phyloP scores from a whole-genome alignment of 2,888 invertebrate genomes.

The Thymelicus lineola region DNA sequence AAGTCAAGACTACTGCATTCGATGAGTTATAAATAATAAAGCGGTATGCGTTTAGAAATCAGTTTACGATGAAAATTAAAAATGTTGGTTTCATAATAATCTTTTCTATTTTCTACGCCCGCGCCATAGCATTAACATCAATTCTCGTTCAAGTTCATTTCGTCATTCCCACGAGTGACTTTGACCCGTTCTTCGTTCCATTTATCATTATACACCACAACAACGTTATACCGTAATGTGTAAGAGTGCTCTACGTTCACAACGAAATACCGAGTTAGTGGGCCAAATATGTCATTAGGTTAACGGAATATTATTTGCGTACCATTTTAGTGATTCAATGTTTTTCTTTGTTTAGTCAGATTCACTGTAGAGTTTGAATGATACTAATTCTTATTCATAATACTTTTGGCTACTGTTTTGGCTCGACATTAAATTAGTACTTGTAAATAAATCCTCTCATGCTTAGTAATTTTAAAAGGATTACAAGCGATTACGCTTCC shows the following conservation, averaged over 20 bases:
- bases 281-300: conserved; percentile 78
- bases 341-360: conserved; percentile 35
- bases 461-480: conserved; percentile 61
- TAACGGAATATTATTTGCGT: conserved; percentile 74
- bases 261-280: conserved; percentile 67
- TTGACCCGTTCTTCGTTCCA: conserved; percentile 74
- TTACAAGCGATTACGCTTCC: conserved; percentile 67
- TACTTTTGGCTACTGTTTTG: neutral
- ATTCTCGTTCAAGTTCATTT: conserved; percentile 51
- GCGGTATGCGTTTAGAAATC: too few relatives aligned
- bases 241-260: conserved; percentile 63
- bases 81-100: neutral
- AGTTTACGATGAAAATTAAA: neutral
- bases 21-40: too few relatives aligned
- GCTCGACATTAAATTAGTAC: neutral
- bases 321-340: conserved; percentile 55
- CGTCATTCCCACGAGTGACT: conserved; percentile 61
- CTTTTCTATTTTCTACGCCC: neutral
- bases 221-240: conserved; percentile 74
- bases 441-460: conserved; percentile 40
- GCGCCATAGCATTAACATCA: neutral
- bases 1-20: too few relatives aligned
- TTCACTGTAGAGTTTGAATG: conserved; percentile 3
- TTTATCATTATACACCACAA: conserved; percentile 54
- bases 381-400: conserved; percentile 16